Evolutionary conservation across 1,140 invertebrate species (phyloP), one percentile per base, ranked within the genome.

Genomic region (Nephila pilipes): DNA sequence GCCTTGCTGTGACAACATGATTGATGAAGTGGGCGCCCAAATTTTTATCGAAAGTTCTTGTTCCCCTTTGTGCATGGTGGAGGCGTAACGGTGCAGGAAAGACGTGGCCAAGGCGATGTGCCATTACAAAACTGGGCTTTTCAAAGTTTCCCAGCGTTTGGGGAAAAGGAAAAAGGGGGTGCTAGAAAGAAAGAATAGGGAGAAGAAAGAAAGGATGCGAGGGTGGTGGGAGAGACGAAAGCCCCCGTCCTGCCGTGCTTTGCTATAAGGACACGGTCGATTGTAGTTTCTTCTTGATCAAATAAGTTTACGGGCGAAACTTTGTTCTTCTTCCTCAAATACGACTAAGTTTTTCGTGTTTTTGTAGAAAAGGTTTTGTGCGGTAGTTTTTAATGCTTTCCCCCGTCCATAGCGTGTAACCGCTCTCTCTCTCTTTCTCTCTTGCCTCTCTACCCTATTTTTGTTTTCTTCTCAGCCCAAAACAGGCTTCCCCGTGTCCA

Each of bases 1-100:
- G 92, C 92, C 92, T 93, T 89, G 92, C 92, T 93, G 92, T 93
- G 92, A 93, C 92, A 93, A 88, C 92, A 93, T 93, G 92, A 93
- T 93, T 93, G 92, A 93, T 93, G 92, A 93, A 93, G 92, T 93
- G 92, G 92, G 92, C 92, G 92, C 92, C 92, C 79, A 93, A 93
- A 93, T 93, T 93, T 93, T 93, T 93, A 93, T 93, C 92, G 92
- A 93, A 93, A 93, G 92, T 93, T 93, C 92, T 93, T 93, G 92
- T 93, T 93, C 92, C 75, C 92, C 87, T 93, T 93, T 93, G 92
- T 93, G 92, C 92, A 69, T 65, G 85, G 60, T 63, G 92, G 92
- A 93, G 92, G 92, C 92, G 92, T 88, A 93, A 93, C 92, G 87
- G 92, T 93, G 85, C 91, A 93, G 91, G 83, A 38, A 89, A 88